A percentile compares a stretch with the other conserved stretches of the same genome.
Conservation (phyloP, 2,113 vertebrate genomes). For the Pseudonaja textilis region DNA sequence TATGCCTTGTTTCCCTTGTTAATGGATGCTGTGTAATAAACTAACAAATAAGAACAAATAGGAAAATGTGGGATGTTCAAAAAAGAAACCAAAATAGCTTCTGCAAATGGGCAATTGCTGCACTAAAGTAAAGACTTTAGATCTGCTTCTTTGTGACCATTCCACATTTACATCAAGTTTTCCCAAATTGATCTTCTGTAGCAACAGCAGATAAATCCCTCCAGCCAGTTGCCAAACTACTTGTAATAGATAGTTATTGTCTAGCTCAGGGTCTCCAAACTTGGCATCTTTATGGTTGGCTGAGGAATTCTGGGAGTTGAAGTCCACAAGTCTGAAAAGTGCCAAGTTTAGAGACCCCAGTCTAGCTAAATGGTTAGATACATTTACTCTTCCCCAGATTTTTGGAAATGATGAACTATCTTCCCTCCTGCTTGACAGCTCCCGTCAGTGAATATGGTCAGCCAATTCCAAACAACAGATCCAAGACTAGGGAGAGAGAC, state of each 20-base stretch:
- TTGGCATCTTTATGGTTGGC: background rate
- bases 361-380: background rate
- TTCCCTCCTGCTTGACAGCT: background rate
- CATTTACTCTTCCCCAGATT: background rate
- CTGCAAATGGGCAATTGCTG: background rate
- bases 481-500: background rate
- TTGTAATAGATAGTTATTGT: background rate
- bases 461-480: background rate
- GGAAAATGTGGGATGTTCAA: background rate
- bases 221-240: background rate
- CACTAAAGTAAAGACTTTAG: background rate
- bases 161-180: background rate
- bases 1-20: background rate
- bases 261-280: background rate
- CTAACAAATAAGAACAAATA: background rate
- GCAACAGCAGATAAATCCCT: background rate
- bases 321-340: background rate
- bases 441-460: background rate
- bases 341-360: background rate
- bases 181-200: background rate
- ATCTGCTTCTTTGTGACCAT: background rate
- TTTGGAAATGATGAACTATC: background rate
- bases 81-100: background rate
- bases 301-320: background rate
- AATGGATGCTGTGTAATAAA: background rate